Evolutionary conservation across 2,797 vertebrate species (phyloP).

Genomic region (Tapirus indicus): DNA sequence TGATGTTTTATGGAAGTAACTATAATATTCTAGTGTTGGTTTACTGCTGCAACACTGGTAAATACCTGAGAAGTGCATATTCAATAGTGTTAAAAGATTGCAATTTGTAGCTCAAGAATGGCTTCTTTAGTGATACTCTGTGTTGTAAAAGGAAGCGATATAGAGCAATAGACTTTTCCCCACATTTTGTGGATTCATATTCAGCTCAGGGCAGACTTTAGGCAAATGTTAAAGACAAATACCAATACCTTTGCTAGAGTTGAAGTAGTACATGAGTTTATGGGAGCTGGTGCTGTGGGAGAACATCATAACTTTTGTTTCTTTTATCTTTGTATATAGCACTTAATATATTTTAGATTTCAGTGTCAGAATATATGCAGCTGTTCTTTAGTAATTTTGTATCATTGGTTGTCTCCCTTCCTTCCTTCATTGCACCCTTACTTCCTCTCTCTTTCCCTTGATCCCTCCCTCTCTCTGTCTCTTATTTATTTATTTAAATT

Average conservation of each 20-base stretch:
- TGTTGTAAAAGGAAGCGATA: neutral
- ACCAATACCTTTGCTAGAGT: neutral
- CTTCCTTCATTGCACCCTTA: rapidly evolving
- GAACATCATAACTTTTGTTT: neutral
- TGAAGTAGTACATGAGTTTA: neutral
- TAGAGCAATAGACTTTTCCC: neutral
- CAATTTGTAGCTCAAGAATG: neutral
- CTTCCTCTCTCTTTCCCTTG: rapidly evolving
- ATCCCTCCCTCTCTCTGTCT: rapidly evolving
- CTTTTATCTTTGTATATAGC: neutral
- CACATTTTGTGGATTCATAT: neutral
- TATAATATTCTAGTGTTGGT: neutral
- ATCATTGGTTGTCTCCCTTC: too few species aligned
- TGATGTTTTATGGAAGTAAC: neutral
- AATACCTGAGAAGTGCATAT: neutral
- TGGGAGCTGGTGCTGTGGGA: neutral
- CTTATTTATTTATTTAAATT: neutral
- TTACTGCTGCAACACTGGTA: neutral
- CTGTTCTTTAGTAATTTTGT: neutral
- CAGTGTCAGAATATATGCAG: neutral
- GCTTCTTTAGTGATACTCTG: neutral
- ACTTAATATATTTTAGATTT: neutral
- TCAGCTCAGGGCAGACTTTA: neutral
- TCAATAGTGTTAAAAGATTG: neutral
- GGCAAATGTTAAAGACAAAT: neutral